Base-by-base conservation (phyloP, 2,888 invertebrate species). In the Macroteleia sp. region DNA sequence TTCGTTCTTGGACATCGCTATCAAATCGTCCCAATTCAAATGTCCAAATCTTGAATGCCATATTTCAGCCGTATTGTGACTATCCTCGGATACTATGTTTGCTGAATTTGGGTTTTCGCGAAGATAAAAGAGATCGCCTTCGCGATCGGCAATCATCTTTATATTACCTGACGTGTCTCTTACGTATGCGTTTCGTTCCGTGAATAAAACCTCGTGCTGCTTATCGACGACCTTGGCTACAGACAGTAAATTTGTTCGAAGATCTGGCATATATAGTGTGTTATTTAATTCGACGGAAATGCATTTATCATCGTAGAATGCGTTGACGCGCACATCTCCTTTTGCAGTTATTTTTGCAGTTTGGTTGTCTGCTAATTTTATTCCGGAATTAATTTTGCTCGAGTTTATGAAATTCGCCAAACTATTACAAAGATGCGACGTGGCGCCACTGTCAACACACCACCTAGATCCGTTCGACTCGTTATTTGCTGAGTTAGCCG, bases 161-260 rank as follows among this genome's bases (percentile, higher is more conserved):
- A 9, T 39, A 1, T 17, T 39, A 9, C 39, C 39, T 1, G 5
- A 8, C 1, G 4, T 39, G 17, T 39, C 39, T 17, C 9, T 17
- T 9, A 17, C n/a, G 17, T 5, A 17, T 6, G 17, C 39, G 17
- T 9, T 6, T 8, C 8, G 3, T 17, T 39, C 6, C 3, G 39
- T 17, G 17, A 39, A 39, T 17, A 9, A 8, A 1, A 39, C 39
- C 8, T 41, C 17, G 25, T 75, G 52, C 1, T 54, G 61, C 5
- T 42, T 52, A 46, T 80, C 78, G 1, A 77, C 71, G 3, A 83
- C 79, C 50, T 81, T 82, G 0, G 80, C 75, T 0, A 84, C 75
- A 1, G 80, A 83, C 8, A 81, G 17, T 3, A 84, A 20, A 32
- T 84, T 84, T 3, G 79, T 79, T n/a, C 83, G 48, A 0, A 81